Percentiles rank a stretch among this genome's conserved stretches.
phyloP scores from a whole-genome alignment of 2,113 vertebrate genomes.

The Tenrec ecaudatus region DNA sequence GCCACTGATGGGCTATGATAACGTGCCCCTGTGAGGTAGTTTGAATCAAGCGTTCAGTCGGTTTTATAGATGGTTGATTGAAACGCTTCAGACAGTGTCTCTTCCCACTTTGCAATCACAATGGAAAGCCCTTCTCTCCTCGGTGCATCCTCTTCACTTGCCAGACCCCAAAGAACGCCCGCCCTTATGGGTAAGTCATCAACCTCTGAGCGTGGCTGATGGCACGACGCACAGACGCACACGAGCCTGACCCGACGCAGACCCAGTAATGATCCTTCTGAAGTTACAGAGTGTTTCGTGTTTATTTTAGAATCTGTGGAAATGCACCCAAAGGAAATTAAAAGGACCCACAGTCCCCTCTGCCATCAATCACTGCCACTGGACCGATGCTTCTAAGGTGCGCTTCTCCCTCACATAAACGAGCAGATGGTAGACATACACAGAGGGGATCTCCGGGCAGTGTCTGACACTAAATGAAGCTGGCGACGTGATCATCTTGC shows the following conservation, averaged over 20 bases:
- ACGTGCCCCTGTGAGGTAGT: not conserved
- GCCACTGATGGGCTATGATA: not conserved
- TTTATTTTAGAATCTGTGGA: constrained; percentile 23
- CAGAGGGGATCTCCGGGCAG: too few relatives aligned
- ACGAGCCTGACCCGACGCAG: not conserved
- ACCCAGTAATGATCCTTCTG: constrained; percentile 8
- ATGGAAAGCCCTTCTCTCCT: not conserved
- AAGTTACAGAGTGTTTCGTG: constrained; percentile 25
- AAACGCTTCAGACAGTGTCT: not conserved
- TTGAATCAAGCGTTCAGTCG: constrained; percentile 13
- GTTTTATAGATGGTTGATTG: not conserved
- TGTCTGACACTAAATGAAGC: not conserved
- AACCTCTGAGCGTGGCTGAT: not conserved
- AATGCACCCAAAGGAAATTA: constrained; percentile 19
- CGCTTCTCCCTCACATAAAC: accelerated
- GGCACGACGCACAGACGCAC: not conserved
- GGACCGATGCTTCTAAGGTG: not conserved
- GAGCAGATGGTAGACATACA: not conserved
- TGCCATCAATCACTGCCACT: not conserved
- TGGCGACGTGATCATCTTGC: not conserved
- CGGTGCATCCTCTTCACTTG: not conserved
- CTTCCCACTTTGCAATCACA: not conserved
- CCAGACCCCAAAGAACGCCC: not conserved
- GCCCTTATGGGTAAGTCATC: not conserved
- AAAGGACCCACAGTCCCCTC: not conserved